These are phyloP conservation scores for Tricholaema leucomelas DNA, from an alignment of 2,113 vertebrate species.

Conservation along the genomic window DNA sequence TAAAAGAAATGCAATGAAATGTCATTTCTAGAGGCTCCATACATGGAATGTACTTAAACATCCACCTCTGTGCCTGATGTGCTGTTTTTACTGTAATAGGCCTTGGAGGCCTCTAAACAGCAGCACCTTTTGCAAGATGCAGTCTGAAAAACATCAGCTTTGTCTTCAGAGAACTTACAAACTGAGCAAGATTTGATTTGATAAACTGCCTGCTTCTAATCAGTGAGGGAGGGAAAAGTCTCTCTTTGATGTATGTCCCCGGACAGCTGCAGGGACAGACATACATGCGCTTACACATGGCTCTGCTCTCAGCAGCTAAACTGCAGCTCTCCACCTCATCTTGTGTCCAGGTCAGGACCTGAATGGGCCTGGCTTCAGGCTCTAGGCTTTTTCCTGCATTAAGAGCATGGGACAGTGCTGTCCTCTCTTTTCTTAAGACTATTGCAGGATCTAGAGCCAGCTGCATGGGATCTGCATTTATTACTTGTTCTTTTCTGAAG, in stretches of 20 bases:
- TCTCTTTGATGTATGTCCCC: accelerated
- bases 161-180: neutral
- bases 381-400: neutral
- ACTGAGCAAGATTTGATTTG: neutral
- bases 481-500: neutral
- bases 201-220: neutral
- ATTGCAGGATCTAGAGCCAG: neutral
- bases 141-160: neutral
- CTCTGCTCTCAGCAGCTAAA: neutral
- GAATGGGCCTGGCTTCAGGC: neutral
- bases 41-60: neutral
- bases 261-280: neutral
- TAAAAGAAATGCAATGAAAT: neutral
- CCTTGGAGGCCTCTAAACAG: neutral
- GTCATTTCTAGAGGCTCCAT: neutral
- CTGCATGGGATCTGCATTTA: neutral
- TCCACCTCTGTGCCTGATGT: neutral
- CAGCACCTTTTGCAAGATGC: neutral
- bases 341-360: neutral
- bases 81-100: neutral
- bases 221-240: neutral
- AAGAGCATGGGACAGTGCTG: neutral
- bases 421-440: neutral
- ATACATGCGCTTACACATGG: accelerated
- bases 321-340: neutral